Conservation (phyloP, 2,797 vertebrate species). For the Enoplosus armatus region DNA sequence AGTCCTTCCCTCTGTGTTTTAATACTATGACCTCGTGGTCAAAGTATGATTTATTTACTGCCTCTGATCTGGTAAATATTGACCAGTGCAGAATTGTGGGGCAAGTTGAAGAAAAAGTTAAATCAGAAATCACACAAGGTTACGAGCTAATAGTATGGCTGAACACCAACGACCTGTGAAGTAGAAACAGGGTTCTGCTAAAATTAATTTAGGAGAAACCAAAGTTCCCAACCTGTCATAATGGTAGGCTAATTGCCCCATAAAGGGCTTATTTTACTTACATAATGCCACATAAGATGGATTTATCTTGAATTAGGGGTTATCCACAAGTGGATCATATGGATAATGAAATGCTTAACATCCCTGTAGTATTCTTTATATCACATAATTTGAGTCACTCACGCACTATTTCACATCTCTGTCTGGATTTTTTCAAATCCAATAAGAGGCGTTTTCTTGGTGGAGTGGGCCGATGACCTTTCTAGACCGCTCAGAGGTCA, state of each 20-base stretch:
- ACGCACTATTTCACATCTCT: constrained; percentile 19
- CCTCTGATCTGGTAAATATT: constrained; percentile 76
- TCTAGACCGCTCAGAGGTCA: constrained; percentile 54
- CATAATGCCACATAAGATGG: constrained; percentile 24
- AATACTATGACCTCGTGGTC: constrained; percentile 68
- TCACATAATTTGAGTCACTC: neutral
- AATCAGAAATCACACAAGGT: constrained; percentile 27
- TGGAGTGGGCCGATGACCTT: constrained; percentile 61
- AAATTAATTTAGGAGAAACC: neutral
- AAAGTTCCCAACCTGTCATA: constrained; percentile 17
- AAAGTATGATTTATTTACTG: constrained; percentile 75
- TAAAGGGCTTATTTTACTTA: constrained; percentile 40
- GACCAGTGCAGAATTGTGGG: constrained; percentile 54
- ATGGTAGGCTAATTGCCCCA: constrained; percentile 23
- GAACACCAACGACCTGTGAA: neutral
- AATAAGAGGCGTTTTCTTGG: neutral
- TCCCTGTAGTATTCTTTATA: constrained; percentile 27
- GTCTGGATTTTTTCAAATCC: constrained; percentile 24
- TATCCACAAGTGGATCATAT: constrained; percentile 32
- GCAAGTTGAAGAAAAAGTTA: constrained; percentile 38
- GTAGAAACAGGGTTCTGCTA: neutral
- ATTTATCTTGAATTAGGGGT: constrained; percentile 47
- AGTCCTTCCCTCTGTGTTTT: constrained; percentile 59
- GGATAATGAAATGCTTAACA: constrained; percentile 41
- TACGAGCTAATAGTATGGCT: neutral